Conservation (phyloP, 2,888 invertebrate species). For the Cataglyphis albicans region DNA sequence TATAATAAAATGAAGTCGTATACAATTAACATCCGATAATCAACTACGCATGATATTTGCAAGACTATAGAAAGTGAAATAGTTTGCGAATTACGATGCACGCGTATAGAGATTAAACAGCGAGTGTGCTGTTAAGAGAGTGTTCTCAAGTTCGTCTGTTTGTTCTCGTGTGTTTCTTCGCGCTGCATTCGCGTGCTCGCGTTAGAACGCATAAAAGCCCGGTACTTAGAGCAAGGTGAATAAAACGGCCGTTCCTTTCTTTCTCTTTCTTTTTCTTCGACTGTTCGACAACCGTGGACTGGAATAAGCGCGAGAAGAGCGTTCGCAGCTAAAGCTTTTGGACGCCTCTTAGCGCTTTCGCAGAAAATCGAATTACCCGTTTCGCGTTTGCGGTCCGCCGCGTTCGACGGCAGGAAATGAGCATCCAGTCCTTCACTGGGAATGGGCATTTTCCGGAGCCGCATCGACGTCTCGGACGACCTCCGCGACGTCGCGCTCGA, state of each 20-base stretch:
- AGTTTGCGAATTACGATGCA: background rate
- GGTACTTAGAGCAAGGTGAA: constrained; percentile 18
- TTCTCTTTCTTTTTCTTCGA: background rate
- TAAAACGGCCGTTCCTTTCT: constrained; percentile 19
- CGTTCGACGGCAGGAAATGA: constrained; percentile 76
- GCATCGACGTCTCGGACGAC: constrained; percentile 53
- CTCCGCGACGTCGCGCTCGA: constrained; percentile 43
- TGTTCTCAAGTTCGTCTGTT: constrained; percentile 31
- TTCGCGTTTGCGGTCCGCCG: constrained; percentile 66
- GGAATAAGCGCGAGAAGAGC: constrained; percentile 12
- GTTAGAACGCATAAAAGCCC: constrained; percentile 23
- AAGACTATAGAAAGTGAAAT: background rate
- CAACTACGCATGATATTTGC: background rate
- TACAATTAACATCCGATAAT: background rate
- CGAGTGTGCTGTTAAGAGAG: constrained; percentile 3
- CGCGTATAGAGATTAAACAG: constrained; percentile 17
- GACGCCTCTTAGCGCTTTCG: constrained; percentile 71
- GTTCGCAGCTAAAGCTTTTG: constrained; percentile 56
- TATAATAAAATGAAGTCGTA: background rate
- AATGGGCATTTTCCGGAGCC: constrained; percentile 64
- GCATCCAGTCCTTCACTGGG: constrained; percentile 72
- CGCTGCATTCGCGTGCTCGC: constrained; percentile 14
- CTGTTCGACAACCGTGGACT: constrained; percentile 7
- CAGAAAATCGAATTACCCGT: constrained; percentile 79
- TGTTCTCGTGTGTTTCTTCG: constrained; percentile 27